Evolutionary conservation across 1,140 invertebrate genomes (phyloP), one percentile per base, ranked within the genome.

Genomic region (Forficula auricularia): DNA sequence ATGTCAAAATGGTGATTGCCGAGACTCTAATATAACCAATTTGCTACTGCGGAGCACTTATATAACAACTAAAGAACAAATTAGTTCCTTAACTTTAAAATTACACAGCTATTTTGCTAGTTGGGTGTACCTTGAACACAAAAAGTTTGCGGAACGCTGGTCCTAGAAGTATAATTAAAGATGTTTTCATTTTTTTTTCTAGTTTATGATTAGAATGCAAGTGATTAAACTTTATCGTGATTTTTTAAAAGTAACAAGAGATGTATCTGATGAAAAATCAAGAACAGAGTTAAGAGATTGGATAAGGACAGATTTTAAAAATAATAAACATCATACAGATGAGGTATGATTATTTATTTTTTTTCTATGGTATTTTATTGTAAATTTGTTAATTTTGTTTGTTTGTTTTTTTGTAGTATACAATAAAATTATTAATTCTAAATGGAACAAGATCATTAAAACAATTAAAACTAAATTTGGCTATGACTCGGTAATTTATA

Each of bases 131-230:
- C n/a, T n/a, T n/a, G n/a, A n/a, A n/a, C n/a, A n/a, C n/a, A n/a
- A n/a, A n/a, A n/a, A n/a, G n/a, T n/a, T n/a, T n/a, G n/a, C n/a
- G n/a, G n/a, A n/a, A n/a, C n/a, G n/a, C n/a, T n/a, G n/a, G n/a
- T n/a, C n/a, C n/a, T n/a, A n/a, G n/a, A n/a, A n/a, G n/a, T n/a
- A n/a, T n/a, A n/a, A n/a, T n/a, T n/a, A n/a, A n/a, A n/a, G n/a
- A n/a, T n/a, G n/a, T n/a, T 16, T 31, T 41, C 15, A 32, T 41
- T 43, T 34, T 36, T 44, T 42, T 55, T 64, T 57, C 19, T 52
- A 84, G 80, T 84, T 85, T 61, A 69, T 85, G 53, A 57, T 81
- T 16, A 68, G 75, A 34, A 71, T 75, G 61, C 72, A 82, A 60
- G 80, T 84, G 2, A 55, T 82, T n/a, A 77, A 76, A 53, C 56